Evolutionary conservation across 2,888 invertebrate species (phyloP), one percentile per base, ranked within the genome.

Genomic region (Dryadula phaetusa): DNA sequence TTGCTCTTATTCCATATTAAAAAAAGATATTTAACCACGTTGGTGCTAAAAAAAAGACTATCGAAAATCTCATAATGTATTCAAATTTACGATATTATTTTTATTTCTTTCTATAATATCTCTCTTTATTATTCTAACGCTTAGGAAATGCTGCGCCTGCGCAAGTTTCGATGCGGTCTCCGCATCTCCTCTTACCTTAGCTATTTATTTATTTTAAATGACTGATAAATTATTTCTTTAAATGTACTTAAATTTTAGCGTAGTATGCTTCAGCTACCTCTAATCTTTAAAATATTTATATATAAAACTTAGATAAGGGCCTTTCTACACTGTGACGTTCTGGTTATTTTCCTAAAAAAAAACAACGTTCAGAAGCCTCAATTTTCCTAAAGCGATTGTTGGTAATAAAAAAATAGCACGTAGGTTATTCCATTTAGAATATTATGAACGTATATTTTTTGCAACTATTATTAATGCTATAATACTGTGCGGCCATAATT

Each of bases 221-320:
- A 56, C 44, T 60, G 44, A 60, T 46, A 60, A 42, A 44, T 65
- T 42, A 52, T 32, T 58, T 54, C 32, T 46, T 54, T 64, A 49
- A 67, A 79, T 78, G 88, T 88, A 88, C 88, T 88, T 88, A 87
- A 85, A 82, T 85, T 78, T 66, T 78, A 75, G 77, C 72, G 78
- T 66, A 69, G 82, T 79, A 74, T 73, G 84, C 84, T 85, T 84
- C 84, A 87, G 86, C 90, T 90, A 91, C 91, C 90, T 90, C 91
- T 90, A 85, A 82, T 80, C 81, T 85, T 88, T 88, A 64, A 87
- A 82, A 80, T 91, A 90, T 90, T 89, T 90, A 88, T 90, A 79
- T 91, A 89, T 80, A 82, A n/a, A 85, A 82, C 69, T 72, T 74
- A 73, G 70, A 60, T 84, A 74, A 75, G 69, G 78, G 65, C 75